Conservation (phyloP, 2,797 vertebrate genomes). For the Microhierax caerulescens region DNA sequence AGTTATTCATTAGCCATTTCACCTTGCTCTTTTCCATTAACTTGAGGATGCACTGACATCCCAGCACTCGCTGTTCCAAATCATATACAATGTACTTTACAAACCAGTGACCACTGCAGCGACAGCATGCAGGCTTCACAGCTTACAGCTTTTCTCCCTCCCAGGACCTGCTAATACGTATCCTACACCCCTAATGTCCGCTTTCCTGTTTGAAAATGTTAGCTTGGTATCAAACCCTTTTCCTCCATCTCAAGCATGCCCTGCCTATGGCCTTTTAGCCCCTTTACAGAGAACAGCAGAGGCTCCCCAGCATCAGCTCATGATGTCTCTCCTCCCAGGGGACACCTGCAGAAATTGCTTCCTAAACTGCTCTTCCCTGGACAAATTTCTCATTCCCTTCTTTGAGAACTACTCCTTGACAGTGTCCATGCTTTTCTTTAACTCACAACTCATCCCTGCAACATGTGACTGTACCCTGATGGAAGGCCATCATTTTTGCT, state of each 20-base stretch:
- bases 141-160: not conserved
- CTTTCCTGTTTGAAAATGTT: not conserved
- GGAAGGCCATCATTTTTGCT: not conserved
- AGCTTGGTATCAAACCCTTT: not conserved
- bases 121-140: not conserved
- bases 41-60: not conserved
- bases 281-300: not conserved
- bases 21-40: constrained; percentile 13
- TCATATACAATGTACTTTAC: not conserved
- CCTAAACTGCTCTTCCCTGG: not conserved
- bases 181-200: accelerated
- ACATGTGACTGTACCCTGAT: not conserved
- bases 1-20: constrained; percentile 49
- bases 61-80: not conserved
- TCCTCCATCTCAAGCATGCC: not conserved
- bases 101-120: not conserved
- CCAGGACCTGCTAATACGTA: not conserved
- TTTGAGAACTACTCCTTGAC: not conserved
- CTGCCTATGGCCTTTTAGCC: not conserved
- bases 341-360: not conserved
- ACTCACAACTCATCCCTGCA: not conserved
- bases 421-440: not conserved
- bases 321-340: accelerated
- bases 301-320: not conserved
- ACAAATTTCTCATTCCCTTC: not conserved